Evolutionary conservation across 2,888 invertebrate genomes (phyloP).

Genomic region (Meteorus colon): DNA sequence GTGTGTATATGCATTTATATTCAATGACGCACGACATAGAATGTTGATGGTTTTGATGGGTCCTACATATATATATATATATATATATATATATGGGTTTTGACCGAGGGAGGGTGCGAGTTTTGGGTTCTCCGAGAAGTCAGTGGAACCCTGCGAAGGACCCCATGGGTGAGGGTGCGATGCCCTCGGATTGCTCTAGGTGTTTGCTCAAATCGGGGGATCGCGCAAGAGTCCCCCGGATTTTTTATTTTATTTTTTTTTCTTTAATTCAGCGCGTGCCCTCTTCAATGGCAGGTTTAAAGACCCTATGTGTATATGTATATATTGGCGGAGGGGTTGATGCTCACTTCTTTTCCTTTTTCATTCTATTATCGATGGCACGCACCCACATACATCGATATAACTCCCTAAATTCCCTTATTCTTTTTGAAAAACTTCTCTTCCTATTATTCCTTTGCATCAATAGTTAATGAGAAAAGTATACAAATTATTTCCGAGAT

Average conservation of each 20-base stretch:
- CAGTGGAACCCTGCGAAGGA: slow-evolving; percentile 63
- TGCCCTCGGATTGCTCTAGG: slow-evolving; percentile 44
- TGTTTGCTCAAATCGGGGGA: slow-evolving; percentile 41
- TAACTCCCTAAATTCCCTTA: neutral
- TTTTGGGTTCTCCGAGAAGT: slow-evolving; percentile 59
- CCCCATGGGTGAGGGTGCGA: slow-evolving; percentile 65
- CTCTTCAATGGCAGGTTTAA: slow-evolving; percentile 68
- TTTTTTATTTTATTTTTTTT: slow-evolving; percentile 44
- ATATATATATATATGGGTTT: slow-evolving; percentile 18
- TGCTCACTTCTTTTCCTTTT: slow-evolving; percentile 64
- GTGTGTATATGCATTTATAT: slow-evolving; percentile 11
- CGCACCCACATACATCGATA: neutral
- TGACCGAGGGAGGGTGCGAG: slow-evolving; percentile 56
- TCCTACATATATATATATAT: slow-evolving; percentile 3
- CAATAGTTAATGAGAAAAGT: neutral
- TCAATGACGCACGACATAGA: slow-evolving; percentile 17
- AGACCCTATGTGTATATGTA: slow-evolving; percentile 19
- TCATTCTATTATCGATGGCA: neutral
- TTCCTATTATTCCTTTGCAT: neutral
- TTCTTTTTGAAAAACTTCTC: neutral
- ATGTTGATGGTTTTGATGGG: slow-evolving; percentile 20
- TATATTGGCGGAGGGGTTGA: slow-evolving; percentile 62
- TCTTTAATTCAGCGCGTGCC: slow-evolving; percentile 64
- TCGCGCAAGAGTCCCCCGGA: slow-evolving; percentile 38
- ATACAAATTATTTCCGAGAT: too few relatives aligned